Base-by-base conservation (phyloP, 2,888 invertebrate genomes). In the Epistrophe eligans region DNA sequence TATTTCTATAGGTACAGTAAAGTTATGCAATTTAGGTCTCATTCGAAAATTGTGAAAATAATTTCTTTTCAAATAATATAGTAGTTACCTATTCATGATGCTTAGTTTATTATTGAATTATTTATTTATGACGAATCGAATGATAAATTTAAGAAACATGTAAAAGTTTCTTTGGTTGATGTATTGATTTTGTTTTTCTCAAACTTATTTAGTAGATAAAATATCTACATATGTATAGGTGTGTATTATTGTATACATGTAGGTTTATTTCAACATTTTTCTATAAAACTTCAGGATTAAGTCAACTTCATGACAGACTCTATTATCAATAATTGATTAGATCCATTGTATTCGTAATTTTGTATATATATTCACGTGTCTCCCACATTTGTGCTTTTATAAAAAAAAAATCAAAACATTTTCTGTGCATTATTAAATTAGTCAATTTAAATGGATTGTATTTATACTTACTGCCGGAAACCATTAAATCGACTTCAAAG, bases 31-130 rank as follows among this genome's bases (percentile, higher is more conserved):
- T 15, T 7, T n/a, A 45, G 6, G 43, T n/a, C 4, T 48, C 6
- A n/a, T n/a, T 7, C 7, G 7, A 8, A 48, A 17, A 45, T 45
- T 45, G 45, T 0, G 6, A 1, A 45, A 45, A 45, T n/a, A 15
- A 35, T 1, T 7, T 35, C 35, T 35, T 7, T 35, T 8, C 9
- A 35, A 35, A 15, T 43, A 43, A 24, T 24, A 24, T 24, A 24
- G 24, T 15, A n/a, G n/a, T n/a, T n/a, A 43, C 2, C 6, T n/a
- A 55, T 32, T 74, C 62, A 74, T 62, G 38, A 79, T 84, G 79
- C 74, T 84, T 74, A 45, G 48, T 70, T 55, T 70, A 79, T 79
- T 50, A 74, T 48, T 74, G 43, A 79, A 77, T 71, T 64, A 64
- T 64, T 58, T 48, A 48, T 45, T 8, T 71, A 38, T 32, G 67